Base-by-base conservation (phyloP, 2,888 invertebrate species). In the Physocephala rufipes region DNA sequence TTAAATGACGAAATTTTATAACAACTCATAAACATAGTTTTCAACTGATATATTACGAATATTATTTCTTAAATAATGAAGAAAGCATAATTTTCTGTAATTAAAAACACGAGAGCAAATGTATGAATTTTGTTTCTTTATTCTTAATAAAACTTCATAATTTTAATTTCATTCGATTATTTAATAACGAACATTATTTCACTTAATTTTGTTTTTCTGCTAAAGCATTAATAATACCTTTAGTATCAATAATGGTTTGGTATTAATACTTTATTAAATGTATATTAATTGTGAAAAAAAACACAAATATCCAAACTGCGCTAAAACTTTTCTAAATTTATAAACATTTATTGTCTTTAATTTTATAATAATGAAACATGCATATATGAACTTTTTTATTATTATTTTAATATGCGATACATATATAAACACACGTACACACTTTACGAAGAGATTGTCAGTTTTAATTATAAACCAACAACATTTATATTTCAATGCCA, bases 401-500 rank as follows among this genome's bases (percentile, higher is more conserved):
- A 63, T n/a, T 13, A 26, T 64, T 64, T 47, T 47, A 24, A 7
- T 51, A 51, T 28, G 45, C 28, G 15, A 28, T 28, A 49, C n/a
- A 30, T 51, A 64, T 28, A 28, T 15, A 28, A 28, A 64, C n/a
- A 28, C 16, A 64, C 28, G 28, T 21, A n/a, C 16, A 49, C 49
- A 49, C 13, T 49, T 19, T 16, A 13, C 49, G 49, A 2, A 16
- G 49, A 49, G 1, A 3, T 49, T 49, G 19, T 49, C n/a, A 16
- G 49, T 2, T n/a, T 49, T 15, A 16, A 15, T 49, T 12, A 49
- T 19, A 67, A 3, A 36, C 53, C 58, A 58, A 43, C 16, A 58
- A 53, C 19, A 67, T 53, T 30, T 30, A 36, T 28, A 67, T 61
- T 71, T 64, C 55, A 67, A 58, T 65, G 49, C 67, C 68, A 64